These are phyloP conservation scores for Sturmia bella DNA, from an alignment of 2,888 invertebrate species.

Conservation along the genomic window DNA sequence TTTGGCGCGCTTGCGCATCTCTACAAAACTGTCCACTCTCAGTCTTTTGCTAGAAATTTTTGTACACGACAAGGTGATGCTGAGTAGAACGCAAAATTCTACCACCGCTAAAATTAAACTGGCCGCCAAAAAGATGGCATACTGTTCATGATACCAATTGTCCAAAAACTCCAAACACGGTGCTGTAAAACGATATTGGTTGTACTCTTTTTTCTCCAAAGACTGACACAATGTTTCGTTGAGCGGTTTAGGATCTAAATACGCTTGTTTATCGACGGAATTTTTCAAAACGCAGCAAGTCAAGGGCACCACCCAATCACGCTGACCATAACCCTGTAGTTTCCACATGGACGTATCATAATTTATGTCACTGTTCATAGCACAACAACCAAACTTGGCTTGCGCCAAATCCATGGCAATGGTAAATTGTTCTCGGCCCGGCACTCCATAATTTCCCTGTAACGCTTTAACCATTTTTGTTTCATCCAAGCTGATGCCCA, in stretches of 20 bases:
- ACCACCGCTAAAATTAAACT: conserved; percentile 87
- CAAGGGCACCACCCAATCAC: conserved; percentile 86
- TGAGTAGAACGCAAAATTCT: conserved; percentile 87
- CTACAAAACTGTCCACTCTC: conserved; percentile 70
- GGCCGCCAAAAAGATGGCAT: conserved; percentile 86
- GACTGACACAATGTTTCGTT: conserved; percentile 88
- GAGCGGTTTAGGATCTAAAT: conserved; percentile 89
- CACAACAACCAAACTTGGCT: conserved; percentile 88
- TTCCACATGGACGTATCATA: conserved; percentile 92
- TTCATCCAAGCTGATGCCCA: conserved; percentile 87
- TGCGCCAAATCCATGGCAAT: conserved; percentile 91
- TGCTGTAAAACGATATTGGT: conserved; percentile 78
- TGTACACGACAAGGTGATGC: conserved; percentile 88
- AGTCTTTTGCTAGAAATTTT: conserved; percentile 81
- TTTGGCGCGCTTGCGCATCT: conserved; percentile 72
- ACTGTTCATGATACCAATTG: conserved; percentile 90
- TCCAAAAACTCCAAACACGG: conserved; percentile 87
- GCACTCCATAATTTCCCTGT: conserved; percentile 89
- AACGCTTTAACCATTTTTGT: conserved; percentile 87
- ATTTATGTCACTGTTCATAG: conserved; percentile 89
- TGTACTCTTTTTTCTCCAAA: conserved; percentile 77
- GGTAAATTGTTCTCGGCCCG: conserved; percentile 87
- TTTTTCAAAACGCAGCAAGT: conserved; percentile 88
- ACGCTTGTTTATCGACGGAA: conserved; percentile 83
- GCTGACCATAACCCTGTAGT: conserved; percentile 87